Percentiles rank a stretch among this genome's conserved stretches.
These are phyloP conservation scores for Propithecus coquereli DNA, from an alignment of 2,113 vertebrate species.

Conservation along the genomic window DNA sequence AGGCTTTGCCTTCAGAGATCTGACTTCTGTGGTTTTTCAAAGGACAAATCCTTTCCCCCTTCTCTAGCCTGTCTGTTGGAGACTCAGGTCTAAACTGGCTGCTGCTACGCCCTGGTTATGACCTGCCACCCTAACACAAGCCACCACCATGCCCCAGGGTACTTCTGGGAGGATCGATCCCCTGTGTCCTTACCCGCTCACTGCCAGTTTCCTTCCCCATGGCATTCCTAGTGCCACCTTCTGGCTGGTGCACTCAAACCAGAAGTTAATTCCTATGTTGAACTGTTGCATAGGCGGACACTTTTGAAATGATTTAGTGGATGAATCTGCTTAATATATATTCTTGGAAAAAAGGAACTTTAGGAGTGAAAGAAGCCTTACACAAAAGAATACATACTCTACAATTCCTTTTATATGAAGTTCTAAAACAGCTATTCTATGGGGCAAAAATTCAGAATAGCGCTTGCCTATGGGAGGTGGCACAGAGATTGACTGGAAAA, in stretches of 20 bases:
- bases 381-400: neutral
- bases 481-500: neutral
- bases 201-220: neutral
- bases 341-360: neutral
- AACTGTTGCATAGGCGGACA: neutral
- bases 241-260: constrained; percentile 3
- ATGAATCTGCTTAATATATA: neutral
- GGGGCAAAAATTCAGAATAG: neutral
- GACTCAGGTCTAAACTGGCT: neutral
- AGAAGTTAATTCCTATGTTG: neutral
- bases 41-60: neutral
- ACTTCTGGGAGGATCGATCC: neutral
- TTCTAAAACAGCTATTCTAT: constrained; percentile 29
- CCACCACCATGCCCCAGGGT: neutral
- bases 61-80: neutral
- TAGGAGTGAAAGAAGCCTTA: neutral
- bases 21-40: neutral
- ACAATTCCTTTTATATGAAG: neutral
- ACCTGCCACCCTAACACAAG: neutral
- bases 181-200: neutral
- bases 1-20: neutral
- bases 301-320: constrained; percentile 6
- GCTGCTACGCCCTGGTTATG: neutral
- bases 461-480: neutral
- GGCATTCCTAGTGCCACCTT: neutral